Conservation (phyloP, 2,113 vertebrate species). For the Corythoichthys intestinalis region DNA sequence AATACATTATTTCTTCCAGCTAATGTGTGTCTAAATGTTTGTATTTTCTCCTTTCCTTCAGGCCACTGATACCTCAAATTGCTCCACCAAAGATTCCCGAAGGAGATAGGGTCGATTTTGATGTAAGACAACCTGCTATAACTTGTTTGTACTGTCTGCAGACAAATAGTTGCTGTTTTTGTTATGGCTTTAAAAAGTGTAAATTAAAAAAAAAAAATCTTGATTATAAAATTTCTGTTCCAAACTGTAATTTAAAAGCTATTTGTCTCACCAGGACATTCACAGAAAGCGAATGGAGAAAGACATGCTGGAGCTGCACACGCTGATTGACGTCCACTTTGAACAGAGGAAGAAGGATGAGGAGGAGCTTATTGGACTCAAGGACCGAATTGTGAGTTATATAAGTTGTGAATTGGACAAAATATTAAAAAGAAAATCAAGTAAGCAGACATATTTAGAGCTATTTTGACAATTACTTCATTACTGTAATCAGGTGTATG, state of each 20-base stretch:
- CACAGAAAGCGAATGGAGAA: constrained; percentile 99
- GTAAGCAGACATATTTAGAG: too few species aligned
- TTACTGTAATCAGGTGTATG: too few species aligned
- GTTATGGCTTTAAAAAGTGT: neutral
- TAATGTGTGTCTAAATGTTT: neutral
- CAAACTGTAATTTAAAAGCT: neutral
- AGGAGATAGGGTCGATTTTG: constrained; percentile 76
- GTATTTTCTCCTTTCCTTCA: constrained; percentile 10
- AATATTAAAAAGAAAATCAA: too few species aligned
- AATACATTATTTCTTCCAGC: neutral
- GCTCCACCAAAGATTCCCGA: constrained; percentile 76
- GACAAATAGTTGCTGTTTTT: neutral
- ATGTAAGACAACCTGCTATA: constrained; percentile 51
- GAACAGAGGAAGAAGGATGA: constrained; percentile 95
- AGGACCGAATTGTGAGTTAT: constrained; percentile 86
- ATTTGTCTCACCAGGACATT: constrained; percentile 80
- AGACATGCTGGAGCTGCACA: constrained; percentile 91
- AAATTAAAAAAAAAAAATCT: too few species aligned
- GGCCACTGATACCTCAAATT: constrained; percentile 70
- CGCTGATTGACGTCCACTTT: constrained; percentile 92
- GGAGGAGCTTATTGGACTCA: constrained; percentile 89
- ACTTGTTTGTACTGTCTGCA: neutral
- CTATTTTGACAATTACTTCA: too few species aligned
- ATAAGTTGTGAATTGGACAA: too few species aligned
- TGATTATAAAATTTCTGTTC: too few species aligned